Conservation (phyloP, 2,113 vertebrate genomes). For the Euleptes europaea region DNA sequence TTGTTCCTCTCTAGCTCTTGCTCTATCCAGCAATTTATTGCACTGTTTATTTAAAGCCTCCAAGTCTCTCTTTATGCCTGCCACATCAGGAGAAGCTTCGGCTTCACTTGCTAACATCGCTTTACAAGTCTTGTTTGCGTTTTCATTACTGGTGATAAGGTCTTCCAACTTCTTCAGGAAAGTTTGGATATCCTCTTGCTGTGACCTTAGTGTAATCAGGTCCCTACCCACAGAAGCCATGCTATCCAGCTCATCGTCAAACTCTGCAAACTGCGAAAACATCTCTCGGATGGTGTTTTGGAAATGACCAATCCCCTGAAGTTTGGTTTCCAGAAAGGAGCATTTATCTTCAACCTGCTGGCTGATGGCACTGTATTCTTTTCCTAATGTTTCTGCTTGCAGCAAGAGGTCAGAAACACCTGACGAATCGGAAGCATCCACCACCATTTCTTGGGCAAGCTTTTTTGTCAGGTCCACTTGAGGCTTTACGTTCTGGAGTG, state of each 20-base stretch:
- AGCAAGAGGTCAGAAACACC: conserved; percentile 88
- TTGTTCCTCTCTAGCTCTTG: conserved; percentile 82
- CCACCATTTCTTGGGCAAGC: conserved; percentile 85
- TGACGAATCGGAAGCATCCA: conserved; percentile 82
- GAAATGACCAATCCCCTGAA: conserved; percentile 95
- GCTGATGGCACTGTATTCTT: conserved; percentile 79
- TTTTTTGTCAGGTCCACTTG: conserved; percentile 82
- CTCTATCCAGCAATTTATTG: conserved; percentile 91
- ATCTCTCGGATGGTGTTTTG: conserved; percentile 95
- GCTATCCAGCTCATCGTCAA: conserved; percentile 94
- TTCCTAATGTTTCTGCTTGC: conserved; percentile 82
- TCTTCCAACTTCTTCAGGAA: conserved; percentile 87
- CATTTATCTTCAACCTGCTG: conserved; percentile 85
- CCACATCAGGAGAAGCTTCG: conserved; percentile 88
- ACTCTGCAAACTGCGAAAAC: conserved; percentile 91
- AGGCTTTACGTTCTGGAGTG: conserved; percentile 81
- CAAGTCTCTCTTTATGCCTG: conserved; percentile 91
- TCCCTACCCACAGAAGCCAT: conserved; percentile 90
- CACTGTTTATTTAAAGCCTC: conserved; percentile 94
- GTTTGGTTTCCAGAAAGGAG: conserved; percentile 87
- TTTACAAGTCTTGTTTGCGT: conserved; percentile 87
- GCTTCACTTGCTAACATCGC: conserved; percentile 88
- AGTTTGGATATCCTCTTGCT: conserved; percentile 80
- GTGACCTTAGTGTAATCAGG: conserved; percentile 75
- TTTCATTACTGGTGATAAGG: conserved; percentile 83